phyloP scores from a whole-genome alignment of 2,797 vertebrate genomes.

The Lagodon rhomboides region DNA sequence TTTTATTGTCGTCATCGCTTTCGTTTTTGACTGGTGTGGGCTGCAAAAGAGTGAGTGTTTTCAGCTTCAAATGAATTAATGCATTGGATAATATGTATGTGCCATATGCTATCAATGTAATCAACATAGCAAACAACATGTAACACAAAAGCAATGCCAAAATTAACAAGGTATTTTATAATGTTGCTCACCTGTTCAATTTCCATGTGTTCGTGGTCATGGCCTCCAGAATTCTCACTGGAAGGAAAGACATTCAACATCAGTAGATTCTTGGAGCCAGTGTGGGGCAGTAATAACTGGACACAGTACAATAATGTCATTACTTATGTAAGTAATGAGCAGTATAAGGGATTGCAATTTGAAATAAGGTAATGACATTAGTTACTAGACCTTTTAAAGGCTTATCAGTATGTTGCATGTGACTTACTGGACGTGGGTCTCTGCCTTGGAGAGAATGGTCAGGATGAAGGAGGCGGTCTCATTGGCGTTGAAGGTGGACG shows the following conservation, averaged over 20 bases:
- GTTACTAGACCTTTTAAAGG: neutral
- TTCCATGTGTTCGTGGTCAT: neutral
- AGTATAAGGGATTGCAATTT: neutral
- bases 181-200: constrained; percentile 32
- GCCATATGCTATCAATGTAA: neutral
- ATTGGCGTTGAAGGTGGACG: constrained; percentile 67
- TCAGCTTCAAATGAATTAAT: neutral
- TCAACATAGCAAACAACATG: neutral
- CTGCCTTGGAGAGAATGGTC: constrained; percentile 76
- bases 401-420: neutral
- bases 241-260: constrained; percentile 2
- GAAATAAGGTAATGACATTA: neutral
- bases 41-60: constrained; percentile 27
- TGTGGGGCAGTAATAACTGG: no score
- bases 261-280: no score
- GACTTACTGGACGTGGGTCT: constrained; percentile 71
- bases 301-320: neutral
- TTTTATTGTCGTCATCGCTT: neutral
- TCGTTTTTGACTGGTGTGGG: accelerated
- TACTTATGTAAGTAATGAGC: neutral
- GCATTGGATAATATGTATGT: neutral
- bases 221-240: constrained; percentile 59
- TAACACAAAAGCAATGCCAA: constrained; percentile 3
- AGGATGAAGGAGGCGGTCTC: constrained; percentile 77
- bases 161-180: neutral